Evolutionary conservation across 2,888 invertebrate species (phyloP).

Genomic region (Platycheirus rosarum): DNA sequence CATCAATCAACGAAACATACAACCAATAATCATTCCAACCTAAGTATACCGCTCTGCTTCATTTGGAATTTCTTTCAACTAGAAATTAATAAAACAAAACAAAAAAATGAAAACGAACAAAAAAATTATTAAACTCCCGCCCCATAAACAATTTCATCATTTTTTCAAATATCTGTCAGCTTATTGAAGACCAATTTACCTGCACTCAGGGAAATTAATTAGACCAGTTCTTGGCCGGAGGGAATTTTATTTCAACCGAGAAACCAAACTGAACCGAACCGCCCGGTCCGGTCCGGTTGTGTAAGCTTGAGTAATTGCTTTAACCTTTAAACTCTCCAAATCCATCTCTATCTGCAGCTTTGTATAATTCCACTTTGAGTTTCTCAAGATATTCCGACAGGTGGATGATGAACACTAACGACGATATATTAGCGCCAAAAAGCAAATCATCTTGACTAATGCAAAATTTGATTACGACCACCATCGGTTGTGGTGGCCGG

Average conservation of each 20-base stretch:
- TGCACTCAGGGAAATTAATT: slow-evolving; percentile 65
- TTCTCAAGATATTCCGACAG: slow-evolving; percentile 69
- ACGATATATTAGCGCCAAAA: slow-evolving; percentile 74
- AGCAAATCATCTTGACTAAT: slow-evolving; percentile 74
- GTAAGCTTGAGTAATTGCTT: slow-evolving; percentile 72
- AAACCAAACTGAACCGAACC: slow-evolving; percentile 15
- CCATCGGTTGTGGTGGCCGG: slow-evolving; percentile 38
- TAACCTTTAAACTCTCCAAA: slow-evolving; percentile 71
- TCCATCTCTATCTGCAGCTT: slow-evolving; percentile 12
- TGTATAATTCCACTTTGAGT: slow-evolving; percentile 53
- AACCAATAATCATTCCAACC: slow-evolving; percentile 7
- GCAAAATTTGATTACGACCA: slow-evolving; percentile 74
- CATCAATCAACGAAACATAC: slow-evolving; percentile 48
- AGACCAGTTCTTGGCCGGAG: slow-evolving; percentile 65
- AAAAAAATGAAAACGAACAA: no score
- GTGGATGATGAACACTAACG: slow-evolving; percentile 73
- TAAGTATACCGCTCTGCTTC: background rate
- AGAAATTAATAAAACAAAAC: no score
- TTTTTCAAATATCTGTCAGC: slow-evolving; percentile 60
- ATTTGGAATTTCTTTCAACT: slow-evolving; percentile 16
- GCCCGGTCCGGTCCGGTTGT: slow-evolving; percentile 43
- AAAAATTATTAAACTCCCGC: slow-evolving; percentile 31
- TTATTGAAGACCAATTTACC: slow-evolving; percentile 67
- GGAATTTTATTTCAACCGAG: slow-evolving; percentile 37
- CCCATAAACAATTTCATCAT: slow-evolving; percentile 67